phyloP scores from a whole-genome alignment of 2,888 invertebrate species.

The Enchytraeus crypticus region DNA sequence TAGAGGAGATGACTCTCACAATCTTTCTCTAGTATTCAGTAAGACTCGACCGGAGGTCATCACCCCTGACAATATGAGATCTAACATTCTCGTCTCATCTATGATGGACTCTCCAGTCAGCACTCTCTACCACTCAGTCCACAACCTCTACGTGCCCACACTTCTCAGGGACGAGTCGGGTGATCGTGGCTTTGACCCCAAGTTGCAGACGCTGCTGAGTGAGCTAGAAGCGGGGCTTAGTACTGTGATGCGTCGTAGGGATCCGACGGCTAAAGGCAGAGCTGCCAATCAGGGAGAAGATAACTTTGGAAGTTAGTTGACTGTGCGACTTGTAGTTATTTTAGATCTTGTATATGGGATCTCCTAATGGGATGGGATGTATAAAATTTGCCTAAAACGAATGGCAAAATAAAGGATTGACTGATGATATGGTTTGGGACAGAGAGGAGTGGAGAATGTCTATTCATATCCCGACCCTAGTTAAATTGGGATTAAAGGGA shows the following conservation, averaged over 20 bases:
- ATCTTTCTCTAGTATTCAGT: constrained; percentile 55
- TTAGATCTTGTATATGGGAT: no score
- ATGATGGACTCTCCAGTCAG: constrained; percentile 57
- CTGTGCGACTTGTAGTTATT: no score
- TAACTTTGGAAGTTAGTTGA: constrained; percentile 37
- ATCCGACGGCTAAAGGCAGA: constrained; percentile 34
- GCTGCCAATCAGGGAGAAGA: constrained; percentile 36
- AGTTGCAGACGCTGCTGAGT: constrained; percentile 50
- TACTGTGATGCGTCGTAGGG: constrained; percentile 44
- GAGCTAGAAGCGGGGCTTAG: constrained; percentile 52
- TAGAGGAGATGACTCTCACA: no score
- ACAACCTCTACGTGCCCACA: constrained; percentile 48
- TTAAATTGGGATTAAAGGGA: no score
- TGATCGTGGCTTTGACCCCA: constrained; percentile 50
- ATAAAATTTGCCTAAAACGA: no score
- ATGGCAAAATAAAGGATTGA: no score
- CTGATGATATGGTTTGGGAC: no score
- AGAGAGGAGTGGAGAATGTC: no score
- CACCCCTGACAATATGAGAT: constrained; percentile 56
- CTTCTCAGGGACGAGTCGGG: constrained; percentile 49
- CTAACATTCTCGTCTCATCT: constrained; percentile 56
- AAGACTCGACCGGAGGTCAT: constrained; percentile 57
- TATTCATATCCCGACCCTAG: no score
- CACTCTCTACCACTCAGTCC: constrained; percentile 57
- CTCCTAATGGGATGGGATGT: no score